Evolutionary conservation across 2,113 vertebrate species (phyloP).

Genomic region (Plecotus auritus): DNA sequence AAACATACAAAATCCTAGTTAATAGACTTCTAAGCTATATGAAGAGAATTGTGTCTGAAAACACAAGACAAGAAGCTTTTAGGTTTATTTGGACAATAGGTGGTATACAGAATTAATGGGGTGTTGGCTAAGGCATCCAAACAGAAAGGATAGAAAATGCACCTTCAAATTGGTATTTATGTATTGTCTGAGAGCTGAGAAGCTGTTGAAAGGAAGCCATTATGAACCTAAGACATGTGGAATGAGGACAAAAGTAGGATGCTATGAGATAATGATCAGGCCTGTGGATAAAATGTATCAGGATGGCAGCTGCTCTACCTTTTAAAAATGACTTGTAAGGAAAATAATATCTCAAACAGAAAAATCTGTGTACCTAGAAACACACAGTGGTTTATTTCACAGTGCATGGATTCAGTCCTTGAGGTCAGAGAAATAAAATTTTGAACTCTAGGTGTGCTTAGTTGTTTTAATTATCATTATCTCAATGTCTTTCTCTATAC

Average conservation of each 20-base stretch:
- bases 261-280: background rate
- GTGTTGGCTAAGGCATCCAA: background rate
- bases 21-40: background rate
- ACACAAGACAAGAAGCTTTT: background rate
- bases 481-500: background rate
- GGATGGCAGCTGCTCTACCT: background rate
- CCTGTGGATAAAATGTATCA: background rate
- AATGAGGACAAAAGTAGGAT: background rate
- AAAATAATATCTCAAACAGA: background rate
- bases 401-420: background rate
- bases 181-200: background rate
- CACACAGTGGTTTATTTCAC: background rate
- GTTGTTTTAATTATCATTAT: background rate
- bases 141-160: background rate
- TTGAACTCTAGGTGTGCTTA: background rate
- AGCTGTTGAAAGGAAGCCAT: background rate
- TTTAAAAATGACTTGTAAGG: background rate
- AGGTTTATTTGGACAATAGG: background rate
- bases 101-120: background rate
- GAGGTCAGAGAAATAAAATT: background rate
- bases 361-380: background rate
- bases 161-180: background rate
- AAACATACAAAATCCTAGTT: background rate
- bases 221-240: background rate
- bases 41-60: background rate